A percentile compares a stretch with the other conserved stretches of the same genome.
Conservation (phyloP, 2,113 vertebrate genomes). For the Oncorhynchus masou region DNA sequence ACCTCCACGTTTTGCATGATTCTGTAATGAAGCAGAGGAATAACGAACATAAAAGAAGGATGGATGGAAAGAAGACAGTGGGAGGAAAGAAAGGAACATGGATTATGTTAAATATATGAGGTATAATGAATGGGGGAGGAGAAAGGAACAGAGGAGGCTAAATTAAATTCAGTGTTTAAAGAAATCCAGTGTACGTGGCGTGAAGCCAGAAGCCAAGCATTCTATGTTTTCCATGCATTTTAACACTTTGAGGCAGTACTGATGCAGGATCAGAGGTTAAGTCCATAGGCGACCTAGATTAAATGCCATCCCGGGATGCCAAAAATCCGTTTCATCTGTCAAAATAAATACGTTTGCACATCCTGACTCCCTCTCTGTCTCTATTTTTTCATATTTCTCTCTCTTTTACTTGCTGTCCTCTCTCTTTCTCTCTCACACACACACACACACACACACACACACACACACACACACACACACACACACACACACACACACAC, state of each 20-base stretch:
- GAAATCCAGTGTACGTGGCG: slow-evolving; percentile 41
- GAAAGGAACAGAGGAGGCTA: slow-evolving; percentile 39
- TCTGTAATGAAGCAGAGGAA: no score
- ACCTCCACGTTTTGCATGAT: no score
- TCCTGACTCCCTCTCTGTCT: slow-evolving; percentile 19
- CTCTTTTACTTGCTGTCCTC: no score
- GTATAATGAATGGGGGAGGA: slow-evolving; percentile 58
- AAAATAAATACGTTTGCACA: slow-evolving; percentile 62
- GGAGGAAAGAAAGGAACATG: neutral
- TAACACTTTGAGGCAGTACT: slow-evolving; percentile 49
- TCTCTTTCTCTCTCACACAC: slow-evolving; percentile 28
- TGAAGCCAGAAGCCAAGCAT: slow-evolving; percentile 59
- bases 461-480: slow-evolving; percentile 4
- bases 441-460: slow-evolving; percentile 6
- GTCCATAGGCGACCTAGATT: slow-evolving; percentile 67
- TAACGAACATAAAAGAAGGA: no score
- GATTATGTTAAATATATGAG: slow-evolving; percentile 8
- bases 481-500: slow-evolving; percentile 11
- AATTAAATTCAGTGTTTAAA: slow-evolving; percentile 43
- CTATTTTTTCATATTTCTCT: neutral
- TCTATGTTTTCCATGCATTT: slow-evolving; percentile 67
- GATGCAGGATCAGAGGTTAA: slow-evolving; percentile 63
- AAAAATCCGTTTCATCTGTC: slow-evolving; percentile 66
- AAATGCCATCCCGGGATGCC: slow-evolving; percentile 54
- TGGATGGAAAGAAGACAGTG: neutral